Conservation (phyloP, 2,113 vertebrate genomes). For the Odontophorus gujanensis region DNA sequence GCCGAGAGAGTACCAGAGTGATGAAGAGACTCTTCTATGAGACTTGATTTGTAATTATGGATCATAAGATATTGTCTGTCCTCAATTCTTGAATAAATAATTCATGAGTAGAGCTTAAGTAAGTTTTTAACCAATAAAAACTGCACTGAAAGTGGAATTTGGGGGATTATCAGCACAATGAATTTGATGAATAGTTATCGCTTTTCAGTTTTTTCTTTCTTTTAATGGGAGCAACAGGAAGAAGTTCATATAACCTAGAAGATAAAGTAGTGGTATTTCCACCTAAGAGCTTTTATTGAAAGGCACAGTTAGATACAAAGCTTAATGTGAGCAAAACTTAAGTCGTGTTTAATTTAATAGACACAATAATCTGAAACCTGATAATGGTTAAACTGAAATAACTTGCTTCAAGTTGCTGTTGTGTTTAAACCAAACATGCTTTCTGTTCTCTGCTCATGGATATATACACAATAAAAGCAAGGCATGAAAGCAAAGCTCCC, state of each 20-base stretch:
- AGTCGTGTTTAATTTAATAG: neutral
- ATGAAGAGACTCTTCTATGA: conserved; percentile 38
- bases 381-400: neutral
- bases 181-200: conserved; percentile 16
- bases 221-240: neutral
- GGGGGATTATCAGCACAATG: neutral
- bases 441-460: neutral
- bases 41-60: conserved; percentile 60
- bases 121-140: conserved; percentile 43
- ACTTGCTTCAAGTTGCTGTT: neutral
- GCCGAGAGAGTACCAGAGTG: neutral
- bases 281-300: neutral
- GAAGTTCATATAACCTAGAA: neutral
- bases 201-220: conserved; percentile 3
- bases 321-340: neutral
- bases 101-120: conserved; percentile 3
- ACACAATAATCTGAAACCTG: neutral
- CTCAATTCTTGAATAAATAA: neutral
- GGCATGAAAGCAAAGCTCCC: neutral
- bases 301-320: neutral
- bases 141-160: neutral
- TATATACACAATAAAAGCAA: neutral
- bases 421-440: neutral
- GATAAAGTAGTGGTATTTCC: neutral
- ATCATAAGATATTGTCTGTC: conserved; percentile 6